phyloP scores from a whole-genome alignment of 2,797 vertebrate species.

The Brotula barbata region DNA sequence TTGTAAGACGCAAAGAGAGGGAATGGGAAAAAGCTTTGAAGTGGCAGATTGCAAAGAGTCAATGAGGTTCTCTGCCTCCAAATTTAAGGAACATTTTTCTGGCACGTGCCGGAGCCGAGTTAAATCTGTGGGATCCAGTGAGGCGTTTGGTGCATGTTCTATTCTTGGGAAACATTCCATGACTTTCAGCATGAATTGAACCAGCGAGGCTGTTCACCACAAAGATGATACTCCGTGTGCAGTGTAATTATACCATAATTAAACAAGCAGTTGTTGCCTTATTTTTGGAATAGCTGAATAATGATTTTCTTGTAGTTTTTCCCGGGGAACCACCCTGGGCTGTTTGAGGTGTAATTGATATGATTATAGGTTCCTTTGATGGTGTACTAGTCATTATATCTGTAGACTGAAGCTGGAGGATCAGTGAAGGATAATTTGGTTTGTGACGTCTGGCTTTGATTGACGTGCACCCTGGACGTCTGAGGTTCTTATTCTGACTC shows the following conservation, averaged over 20 bases:
- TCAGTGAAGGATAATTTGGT: not conserved
- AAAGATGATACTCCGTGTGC: constrained; percentile 35
- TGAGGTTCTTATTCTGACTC: too few species aligned
- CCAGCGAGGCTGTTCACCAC: constrained; percentile 6
- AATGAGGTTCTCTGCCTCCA: not conserved
- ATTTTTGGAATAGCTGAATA: constrained; percentile 68
- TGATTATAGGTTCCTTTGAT: constrained; percentile 63
- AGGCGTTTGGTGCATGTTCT: constrained; percentile 28
- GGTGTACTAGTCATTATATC: constrained; percentile 40
- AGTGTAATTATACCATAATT: constrained; percentile 62
- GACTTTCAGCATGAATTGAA: constrained; percentile 34
- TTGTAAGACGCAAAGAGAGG: constrained; percentile 15
- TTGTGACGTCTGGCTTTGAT: constrained; percentile 22
- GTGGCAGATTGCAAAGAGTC: constrained; percentile 18
- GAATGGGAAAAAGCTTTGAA: constrained; percentile 18
- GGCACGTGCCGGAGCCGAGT: constrained; percentile 8
- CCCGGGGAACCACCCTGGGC: constrained; percentile 40
- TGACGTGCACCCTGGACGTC: not conserved
- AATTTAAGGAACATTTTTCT: constrained; percentile 43
- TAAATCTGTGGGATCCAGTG: constrained; percentile 13
- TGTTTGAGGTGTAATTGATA: constrained; percentile 53
- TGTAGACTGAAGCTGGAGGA: constrained; percentile 25
- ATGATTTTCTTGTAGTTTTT: constrained; percentile 41
- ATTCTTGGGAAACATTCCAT: constrained; percentile 40
- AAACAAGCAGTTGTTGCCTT: constrained; percentile 55